These are phyloP conservation scores for Drosophila percnosoma DNA, from an alignment of 2,888 invertebrate species.

Conservation along the genomic window DNA sequence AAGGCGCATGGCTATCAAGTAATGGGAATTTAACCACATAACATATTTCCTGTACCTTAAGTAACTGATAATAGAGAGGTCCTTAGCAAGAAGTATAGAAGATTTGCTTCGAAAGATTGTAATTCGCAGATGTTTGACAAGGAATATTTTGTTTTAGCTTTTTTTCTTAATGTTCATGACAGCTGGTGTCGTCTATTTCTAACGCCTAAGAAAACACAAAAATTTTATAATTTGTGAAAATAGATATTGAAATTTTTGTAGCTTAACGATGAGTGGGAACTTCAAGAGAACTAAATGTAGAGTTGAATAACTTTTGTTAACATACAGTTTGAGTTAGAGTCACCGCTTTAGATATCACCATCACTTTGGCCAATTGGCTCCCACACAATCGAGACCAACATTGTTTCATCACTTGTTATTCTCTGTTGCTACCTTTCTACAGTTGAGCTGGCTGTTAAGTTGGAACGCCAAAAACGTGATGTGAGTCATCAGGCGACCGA, in stretches of 20 bases:
- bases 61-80: slow-evolving; percentile 3
- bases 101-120: background rate
- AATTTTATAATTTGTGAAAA: background rate
- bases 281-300: background rate
- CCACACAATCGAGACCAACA: slow-evolving; percentile 14
- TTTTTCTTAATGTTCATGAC: background rate
- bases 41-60: background rate
- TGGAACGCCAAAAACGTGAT: slow-evolving; percentile 83
- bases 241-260: background rate
- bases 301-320: slow-evolving; percentile 5
- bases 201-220: background rate
- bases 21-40: background rate
- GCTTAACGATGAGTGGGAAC: background rate
- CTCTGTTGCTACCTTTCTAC: slow-evolving; percentile 61
- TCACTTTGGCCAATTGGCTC: slow-evolving; percentile 37
- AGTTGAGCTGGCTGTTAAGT: slow-evolving; percentile 73
- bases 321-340: slow-evolving; percentile 3
- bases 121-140: background rate
- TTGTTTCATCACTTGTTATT: slow-evolving; percentile 50
- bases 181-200: background rate
- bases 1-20: slow-evolving; percentile 1
- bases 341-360: slow-evolving; percentile 49
- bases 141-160: background rate
- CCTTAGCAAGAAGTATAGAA: background rate
- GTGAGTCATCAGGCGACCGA: slow-evolving; percentile 85